phyloP scores from a whole-genome alignment of 2,888 invertebrate genomes.

The Drosophila neonasuta region DNA sequence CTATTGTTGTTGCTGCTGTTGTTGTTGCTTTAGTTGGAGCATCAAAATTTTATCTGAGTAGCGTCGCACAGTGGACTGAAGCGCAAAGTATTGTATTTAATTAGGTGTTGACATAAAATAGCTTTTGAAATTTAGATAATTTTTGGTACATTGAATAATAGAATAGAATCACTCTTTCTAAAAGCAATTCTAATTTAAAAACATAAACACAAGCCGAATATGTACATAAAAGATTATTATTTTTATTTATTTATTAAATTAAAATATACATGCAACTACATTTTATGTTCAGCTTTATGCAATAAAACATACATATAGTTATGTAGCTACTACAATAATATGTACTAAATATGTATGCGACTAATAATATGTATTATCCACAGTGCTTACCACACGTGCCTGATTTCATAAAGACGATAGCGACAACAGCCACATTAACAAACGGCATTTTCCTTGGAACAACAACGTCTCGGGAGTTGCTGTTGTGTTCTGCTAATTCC shows the following conservation, averaged over 20 bases:
- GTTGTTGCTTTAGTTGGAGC: slow-evolving; percentile 28
- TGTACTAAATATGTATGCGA: not conserved
- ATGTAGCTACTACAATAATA: too few relatives aligned
- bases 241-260: too few relatives aligned
- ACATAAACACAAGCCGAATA: too few relatives aligned
- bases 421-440: slow-evolving; percentile 23
- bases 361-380: slow-evolving; percentile 10
- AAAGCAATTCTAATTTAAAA: too few relatives aligned
- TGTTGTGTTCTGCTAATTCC: slow-evolving; percentile 26
- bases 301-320: too few relatives aligned
- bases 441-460: slow-evolving; percentile 42
- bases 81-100: not conserved
- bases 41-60: slow-evolving; percentile 25
- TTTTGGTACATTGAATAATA: too few relatives aligned
- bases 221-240: too few relatives aligned
- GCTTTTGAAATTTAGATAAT: too few relatives aligned
- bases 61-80: slow-evolving; percentile 30
- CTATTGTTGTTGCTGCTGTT: slow-evolving; percentile 13
- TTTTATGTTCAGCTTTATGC: too few relatives aligned
- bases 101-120: too few relatives aligned
- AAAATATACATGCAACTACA: too few relatives aligned
- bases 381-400: slow-evolving; percentile 49
- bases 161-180: too few relatives aligned
- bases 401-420: slow-evolving; percentile 52
- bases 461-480: slow-evolving; percentile 29